phyloP scores from a whole-genome alignment of 1,140 invertebrate species.

The Leptopilina clavipes region DNA sequence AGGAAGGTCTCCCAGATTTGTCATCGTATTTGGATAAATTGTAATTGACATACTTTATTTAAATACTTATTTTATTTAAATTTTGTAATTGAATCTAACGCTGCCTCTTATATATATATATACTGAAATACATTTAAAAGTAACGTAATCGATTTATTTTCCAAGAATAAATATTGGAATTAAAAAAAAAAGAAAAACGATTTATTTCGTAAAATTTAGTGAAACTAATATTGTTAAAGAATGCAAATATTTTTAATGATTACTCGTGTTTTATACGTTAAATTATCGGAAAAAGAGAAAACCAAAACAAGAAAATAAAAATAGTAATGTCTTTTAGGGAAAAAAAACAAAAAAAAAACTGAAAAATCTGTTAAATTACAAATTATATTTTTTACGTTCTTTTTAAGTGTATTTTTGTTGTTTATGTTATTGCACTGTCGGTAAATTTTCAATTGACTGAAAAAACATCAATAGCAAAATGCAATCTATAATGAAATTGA shows the following conservation, averaged over 20 bases:
- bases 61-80: constrained; percentile 74
- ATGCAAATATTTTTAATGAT: background rate
- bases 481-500: background rate
- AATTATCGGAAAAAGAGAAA: background rate
- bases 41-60: constrained; percentile 80
- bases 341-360: background rate
- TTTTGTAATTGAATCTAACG: constrained; percentile 70
- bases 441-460: constrained; percentile 26
- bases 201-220: constrained; percentile 36
- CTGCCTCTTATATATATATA: constrained; percentile 37
- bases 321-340: background rate
- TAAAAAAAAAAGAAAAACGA: constrained; percentile 49
- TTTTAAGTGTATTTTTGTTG: constrained; percentile 18
- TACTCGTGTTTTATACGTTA: background rate
- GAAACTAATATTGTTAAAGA: background rate
- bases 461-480: constrained; percentile 18
- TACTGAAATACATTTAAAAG: constrained; percentile 7
- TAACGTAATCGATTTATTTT: background rate
- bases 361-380: background rate
- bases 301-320: background rate
- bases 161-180: constrained; percentile 41
- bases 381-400: constrained; percentile 1
- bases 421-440: constrained; percentile 23
- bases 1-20: constrained; percentile 96
- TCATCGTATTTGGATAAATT: constrained; percentile 95